Evolutionary conservation across 2,113 vertebrate genomes (phyloP), one percentile per base, ranked within the genome.

Genomic region (Bufo gargarizans): DNA sequence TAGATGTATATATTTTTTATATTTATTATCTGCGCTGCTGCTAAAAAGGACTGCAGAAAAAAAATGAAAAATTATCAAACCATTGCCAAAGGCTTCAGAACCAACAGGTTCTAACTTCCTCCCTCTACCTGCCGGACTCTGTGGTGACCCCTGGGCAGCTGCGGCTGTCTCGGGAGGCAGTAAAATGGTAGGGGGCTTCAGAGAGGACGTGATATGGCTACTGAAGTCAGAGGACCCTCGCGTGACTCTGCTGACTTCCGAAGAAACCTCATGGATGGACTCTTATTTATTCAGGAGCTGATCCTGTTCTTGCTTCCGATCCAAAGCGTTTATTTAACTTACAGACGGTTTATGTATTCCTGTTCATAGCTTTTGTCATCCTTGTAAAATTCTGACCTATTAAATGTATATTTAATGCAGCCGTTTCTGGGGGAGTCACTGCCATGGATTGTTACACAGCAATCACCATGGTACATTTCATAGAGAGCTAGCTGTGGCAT

Each of bases 1-100:
- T 10, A 87, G 59, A 81, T 69, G 63, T 69, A 86, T 63, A 86
- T 67, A 76, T 56, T 67, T 79, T 86, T 78, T 78, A 87, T 80
- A 80, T 87, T 55, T 87, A 86, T 81, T 87, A 58, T 33, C 22
- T 22, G 16, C 61, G 13, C 59, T 84, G 82, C 82, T 84, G 82
- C 82, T 84, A 83, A 84, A 53, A 50, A 19, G 53, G 53, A 85
- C 71, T 85, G 67, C 63, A 53, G n/a, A 69, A 43, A 69, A 67
- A 82, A 50, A 49, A 33, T n/a, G n/a, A 4, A 2, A n/a, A 69
- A 20, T 49, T 61, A 74, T 74, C 3, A n/a, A 53, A 55, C 12
- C 49, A 50, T 33, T 65, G 67, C 82, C 82, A 84, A 84, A 84
- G 82, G 65, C 63, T 81, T 81, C 56, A 81, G 58, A 61, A 81